Evolutionary conservation across 2,888 invertebrate species (phyloP).

Genomic region (Dryocosmus kuriphilus): DNA sequence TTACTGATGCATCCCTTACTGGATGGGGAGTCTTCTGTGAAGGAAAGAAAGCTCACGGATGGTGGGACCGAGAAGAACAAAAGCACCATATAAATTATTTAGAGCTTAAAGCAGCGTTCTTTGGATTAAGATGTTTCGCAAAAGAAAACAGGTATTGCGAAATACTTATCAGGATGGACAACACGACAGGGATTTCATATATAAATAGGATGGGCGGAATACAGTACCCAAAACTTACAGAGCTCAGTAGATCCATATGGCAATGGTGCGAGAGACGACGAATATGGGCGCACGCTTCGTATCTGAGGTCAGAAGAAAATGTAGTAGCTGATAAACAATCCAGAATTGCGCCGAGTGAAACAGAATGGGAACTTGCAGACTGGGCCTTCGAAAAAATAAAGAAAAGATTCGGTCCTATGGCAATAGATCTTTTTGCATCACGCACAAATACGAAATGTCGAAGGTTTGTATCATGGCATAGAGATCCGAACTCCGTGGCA

Average conservation of each 20-base stretch:
- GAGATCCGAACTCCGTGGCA: slow-evolving; percentile 12
- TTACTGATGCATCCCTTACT: neutral
- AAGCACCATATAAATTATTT: neutral
- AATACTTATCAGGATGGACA: neutral
- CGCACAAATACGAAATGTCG: slow-evolving; percentile 37
- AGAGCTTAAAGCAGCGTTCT: neutral
- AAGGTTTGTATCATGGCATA: slow-evolving; percentile 37
- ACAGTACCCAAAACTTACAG: neutral
- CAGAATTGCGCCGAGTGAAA: slow-evolving; percentile 4
- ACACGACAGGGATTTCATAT: neutral
- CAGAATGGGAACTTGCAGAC: neutral
- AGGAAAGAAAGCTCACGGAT: neutral
- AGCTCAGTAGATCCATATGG: neutral
- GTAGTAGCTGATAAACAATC: slow-evolving; percentile 24
- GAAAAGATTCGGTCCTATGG: neutral
- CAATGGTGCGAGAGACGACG: neutral
- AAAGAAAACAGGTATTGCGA: neutral
- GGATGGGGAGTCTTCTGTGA: neutral
- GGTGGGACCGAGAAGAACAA: neutral
- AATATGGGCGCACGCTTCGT: no score
- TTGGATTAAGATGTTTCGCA: neutral
- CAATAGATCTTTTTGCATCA: slow-evolving; percentile 40
- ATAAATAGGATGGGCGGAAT: neutral
- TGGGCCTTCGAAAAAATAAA: neutral
- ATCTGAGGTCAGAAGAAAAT: no score